Evolutionary conservation across 1,140 invertebrate genomes (phyloP).

Genomic region (Drosophila nikananu): DNA sequence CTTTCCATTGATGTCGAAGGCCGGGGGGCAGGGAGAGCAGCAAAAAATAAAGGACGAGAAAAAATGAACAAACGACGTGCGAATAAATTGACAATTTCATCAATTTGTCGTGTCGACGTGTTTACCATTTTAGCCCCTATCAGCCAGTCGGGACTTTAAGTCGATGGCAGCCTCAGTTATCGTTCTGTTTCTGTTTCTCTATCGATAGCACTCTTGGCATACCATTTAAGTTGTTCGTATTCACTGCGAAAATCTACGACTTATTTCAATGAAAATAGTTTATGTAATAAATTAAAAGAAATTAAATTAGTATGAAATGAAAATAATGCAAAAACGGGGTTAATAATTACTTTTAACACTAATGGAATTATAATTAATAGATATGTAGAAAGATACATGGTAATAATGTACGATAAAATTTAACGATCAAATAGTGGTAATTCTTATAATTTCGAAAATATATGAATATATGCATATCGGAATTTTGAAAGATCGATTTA

Average conservation of each 20-base stretch:
- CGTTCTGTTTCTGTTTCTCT: not conserved
- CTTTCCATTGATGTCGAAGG: not conserved
- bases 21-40: not conserved
- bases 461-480: no score
- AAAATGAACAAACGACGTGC: conserved; percentile 66
- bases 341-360: no score
- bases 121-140: conserved; percentile 49
- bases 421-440: no score
- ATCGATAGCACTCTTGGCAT: not conserved
- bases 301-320: no score
- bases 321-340: no score
- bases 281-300: no score
- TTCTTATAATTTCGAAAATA: no score
- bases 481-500: no score
- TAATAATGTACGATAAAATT: no score
- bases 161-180: conserved; percentile 2
- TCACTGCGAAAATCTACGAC: not conserved
- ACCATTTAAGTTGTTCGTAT: conserved; percentile 1
- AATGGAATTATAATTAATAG: no score
- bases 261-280: no score
- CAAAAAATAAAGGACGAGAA: conserved; percentile 5
- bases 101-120: conserved; percentile 66
- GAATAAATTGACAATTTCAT: conserved; percentile 80
- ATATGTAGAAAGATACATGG: no score
- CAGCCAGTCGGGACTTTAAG: conserved; percentile 21